Conservation (phyloP, 2,888 invertebrate species). For the Erebia ligea region DNA sequence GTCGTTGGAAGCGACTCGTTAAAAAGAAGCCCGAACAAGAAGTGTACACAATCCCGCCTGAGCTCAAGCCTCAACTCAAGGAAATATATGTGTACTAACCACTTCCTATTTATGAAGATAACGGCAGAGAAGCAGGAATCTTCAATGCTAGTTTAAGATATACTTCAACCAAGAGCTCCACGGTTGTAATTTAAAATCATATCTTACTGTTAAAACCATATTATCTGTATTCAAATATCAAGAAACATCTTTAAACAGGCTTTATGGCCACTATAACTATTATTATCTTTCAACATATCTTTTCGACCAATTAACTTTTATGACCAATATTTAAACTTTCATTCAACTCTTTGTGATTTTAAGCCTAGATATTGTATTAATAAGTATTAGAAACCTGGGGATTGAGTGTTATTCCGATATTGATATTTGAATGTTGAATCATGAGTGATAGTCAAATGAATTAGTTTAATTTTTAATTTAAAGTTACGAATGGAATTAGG, state of each 20-base stretch:
- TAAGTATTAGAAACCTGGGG: constrained; percentile 82
- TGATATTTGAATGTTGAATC: constrained; percentile 72
- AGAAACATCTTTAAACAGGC: constrained; percentile 62
- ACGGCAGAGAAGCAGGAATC: constrained; percentile 72
- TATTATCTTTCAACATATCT: constrained; percentile 72
- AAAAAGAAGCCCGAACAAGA: constrained; percentile 92
- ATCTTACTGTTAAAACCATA: constrained; percentile 52
- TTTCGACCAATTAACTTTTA: constrained; percentile 79
- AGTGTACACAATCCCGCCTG: constrained; percentile 92
- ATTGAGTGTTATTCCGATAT: constrained; percentile 63
- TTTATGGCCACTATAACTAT: constrained; percentile 50
- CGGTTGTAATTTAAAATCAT: constrained; percentile 70
- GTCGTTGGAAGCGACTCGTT: constrained; percentile 92
- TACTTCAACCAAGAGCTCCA: constrained; percentile 64
- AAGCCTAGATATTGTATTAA: constrained; percentile 77
- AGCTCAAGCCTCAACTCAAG: constrained; percentile 93
- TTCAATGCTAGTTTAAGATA: constrained; percentile 61
- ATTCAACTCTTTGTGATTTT: constrained; percentile 80
- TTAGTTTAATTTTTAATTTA: constrained; percentile 80
- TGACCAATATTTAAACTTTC: constrained; percentile 71
- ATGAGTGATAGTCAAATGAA: constrained; percentile 81
- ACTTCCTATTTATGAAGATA: constrained; percentile 45
- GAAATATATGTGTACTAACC: constrained; percentile 93
- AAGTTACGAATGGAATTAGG: constrained; percentile 78
- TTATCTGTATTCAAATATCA: constrained; percentile 62